Base-by-base conservation (phyloP, 2,113 vertebrate genomes). In the Talpa occidentalis region DNA sequence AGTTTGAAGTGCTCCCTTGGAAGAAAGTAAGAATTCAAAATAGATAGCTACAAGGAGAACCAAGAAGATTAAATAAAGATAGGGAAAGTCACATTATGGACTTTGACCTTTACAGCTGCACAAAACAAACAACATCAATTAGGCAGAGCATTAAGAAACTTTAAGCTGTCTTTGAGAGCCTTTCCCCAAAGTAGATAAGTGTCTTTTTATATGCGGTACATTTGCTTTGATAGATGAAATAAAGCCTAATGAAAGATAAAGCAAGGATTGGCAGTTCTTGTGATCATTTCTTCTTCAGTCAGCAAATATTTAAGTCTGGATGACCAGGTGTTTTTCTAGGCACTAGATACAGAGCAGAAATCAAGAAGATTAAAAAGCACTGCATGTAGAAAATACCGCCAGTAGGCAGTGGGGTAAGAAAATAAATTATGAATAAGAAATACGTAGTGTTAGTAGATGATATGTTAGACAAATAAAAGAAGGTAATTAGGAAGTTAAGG, bases 11-110 rank as follows among this genome's bases (percentile, higher is more conserved):
- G 19, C 24, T 83, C 59, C 40, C 22, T 37, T 69, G 54, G 74
- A 79, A 35, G 35, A 76, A 90, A 95, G 54, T 4, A 96, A 32
- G 81, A 93, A 76, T 76, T 78, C 19, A 88, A 83, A 92, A 83
- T 54, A 24, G 70, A 90, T 21, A 84, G 62, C 69, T 66, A 49
- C 24, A 72, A 74, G 15, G 21, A 62, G 0, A 92, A 88, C 49
- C 74, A 91, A 90, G 82, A 95, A 67, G 62, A 93, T 37, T 28
- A 32, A 80, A 92, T 28, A 32, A 80, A 92, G 64, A 59, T 6
- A 80, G 42, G 69, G 26, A 88, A 92, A 88, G 56, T 30, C 32
- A 17, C 0, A 66, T 35, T 66, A 64, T 6, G 72, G 26, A 81
- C 35, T 83, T 9, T 47, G 54, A 94, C 56, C 59, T 73, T 93